These are phyloP conservation scores for Agrochola circellaris DNA, from an alignment of 2,888 invertebrate genomes.

Conservation along the genomic window DNA sequence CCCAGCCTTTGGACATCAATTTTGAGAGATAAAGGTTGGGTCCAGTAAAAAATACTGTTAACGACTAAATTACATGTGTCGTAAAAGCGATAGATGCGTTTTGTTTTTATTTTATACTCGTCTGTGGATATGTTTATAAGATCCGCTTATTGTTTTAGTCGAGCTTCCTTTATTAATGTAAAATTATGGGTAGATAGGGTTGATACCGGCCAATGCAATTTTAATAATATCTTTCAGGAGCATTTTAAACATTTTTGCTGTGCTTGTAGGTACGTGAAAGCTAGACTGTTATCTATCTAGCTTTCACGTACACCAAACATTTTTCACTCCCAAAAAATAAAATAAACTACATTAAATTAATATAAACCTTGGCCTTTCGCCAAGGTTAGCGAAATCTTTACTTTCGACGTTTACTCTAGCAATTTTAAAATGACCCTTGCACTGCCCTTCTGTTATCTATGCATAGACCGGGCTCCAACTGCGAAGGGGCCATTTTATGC, in stretches of 20 bases:
- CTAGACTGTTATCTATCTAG: too few relatives aligned
- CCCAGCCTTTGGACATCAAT: slow-evolving; percentile 35
- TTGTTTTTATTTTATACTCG: slow-evolving; percentile 31
- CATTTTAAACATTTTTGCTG: not conserved
- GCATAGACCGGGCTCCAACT: slow-evolving; percentile 48
- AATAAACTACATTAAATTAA: slow-evolving; percentile 53
- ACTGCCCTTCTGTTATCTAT: slow-evolving; percentile 32
- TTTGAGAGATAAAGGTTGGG: slow-evolving; percentile 31
- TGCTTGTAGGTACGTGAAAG: not conserved
- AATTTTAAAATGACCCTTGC: slow-evolving; percentile 64
- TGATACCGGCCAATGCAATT: not conserved
- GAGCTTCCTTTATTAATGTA: slow-evolving; percentile 59
- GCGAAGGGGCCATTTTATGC: slow-evolving; percentile 64
- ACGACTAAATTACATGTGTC: slow-evolving; percentile 51
- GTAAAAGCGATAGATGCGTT: slow-evolving; percentile 29
- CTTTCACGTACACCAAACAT: too few relatives aligned
- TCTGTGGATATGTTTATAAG: slow-evolving; percentile 36
- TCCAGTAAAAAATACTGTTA: slow-evolving; percentile 15
- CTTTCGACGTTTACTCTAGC: slow-evolving; percentile 66
- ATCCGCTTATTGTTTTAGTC: slow-evolving; percentile 60
- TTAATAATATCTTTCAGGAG: not conserved
- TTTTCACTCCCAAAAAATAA: slow-evolving; percentile 23
- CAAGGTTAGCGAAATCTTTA: slow-evolving; percentile 77
- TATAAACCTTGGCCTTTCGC: slow-evolving; percentile 73
- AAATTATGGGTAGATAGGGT: slow-evolving; percentile 42